Conservation (phyloP, 2,113 vertebrate genomes). For the Calidris pygmaea region DNA sequence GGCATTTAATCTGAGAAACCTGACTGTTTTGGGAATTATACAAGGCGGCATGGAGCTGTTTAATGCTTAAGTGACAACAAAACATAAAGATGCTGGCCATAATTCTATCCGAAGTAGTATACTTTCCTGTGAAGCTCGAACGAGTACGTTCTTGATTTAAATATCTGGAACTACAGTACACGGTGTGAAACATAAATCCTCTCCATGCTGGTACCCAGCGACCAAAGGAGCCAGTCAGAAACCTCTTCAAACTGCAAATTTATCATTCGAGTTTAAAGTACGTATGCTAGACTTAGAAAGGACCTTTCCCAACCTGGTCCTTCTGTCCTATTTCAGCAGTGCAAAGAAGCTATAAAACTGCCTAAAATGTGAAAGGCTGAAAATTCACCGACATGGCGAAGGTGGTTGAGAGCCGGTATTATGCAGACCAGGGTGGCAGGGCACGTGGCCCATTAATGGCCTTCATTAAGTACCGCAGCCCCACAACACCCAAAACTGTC, state of each 20-base stretch:
- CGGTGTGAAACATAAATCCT: conserved; percentile 22
- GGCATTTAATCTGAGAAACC: conserved; percentile 50
- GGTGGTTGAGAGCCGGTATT: neutral
- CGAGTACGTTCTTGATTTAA: conserved; percentile 30
- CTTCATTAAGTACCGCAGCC: neutral
- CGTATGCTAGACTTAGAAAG: neutral
- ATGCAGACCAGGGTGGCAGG: neutral
- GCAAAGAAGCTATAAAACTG: conserved; percentile 10
- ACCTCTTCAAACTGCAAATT: neutral
- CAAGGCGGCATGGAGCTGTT: conserved; percentile 11
- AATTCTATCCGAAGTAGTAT: conserved; percentile 54
- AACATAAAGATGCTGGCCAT: conserved; percentile 34
- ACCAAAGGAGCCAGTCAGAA: conserved; percentile 4
- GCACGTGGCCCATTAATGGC: neutral
- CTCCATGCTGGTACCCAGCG: neutral
- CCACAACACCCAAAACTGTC: neutral
- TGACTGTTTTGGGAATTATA: conserved; percentile 45
- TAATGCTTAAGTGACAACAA: conserved; percentile 43
- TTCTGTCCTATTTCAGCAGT: neutral
- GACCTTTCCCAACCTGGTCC: neutral
- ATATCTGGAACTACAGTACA: conserved; percentile 50
- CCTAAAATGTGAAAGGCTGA: conserved; percentile 11
- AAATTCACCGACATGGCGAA: neutral
- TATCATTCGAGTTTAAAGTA: neutral
- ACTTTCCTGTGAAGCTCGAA: conserved; percentile 25